Evolutionary conservation across 2,113 vertebrate species (phyloP).

Genomic region (Ctenodactylus gundi): DNA sequence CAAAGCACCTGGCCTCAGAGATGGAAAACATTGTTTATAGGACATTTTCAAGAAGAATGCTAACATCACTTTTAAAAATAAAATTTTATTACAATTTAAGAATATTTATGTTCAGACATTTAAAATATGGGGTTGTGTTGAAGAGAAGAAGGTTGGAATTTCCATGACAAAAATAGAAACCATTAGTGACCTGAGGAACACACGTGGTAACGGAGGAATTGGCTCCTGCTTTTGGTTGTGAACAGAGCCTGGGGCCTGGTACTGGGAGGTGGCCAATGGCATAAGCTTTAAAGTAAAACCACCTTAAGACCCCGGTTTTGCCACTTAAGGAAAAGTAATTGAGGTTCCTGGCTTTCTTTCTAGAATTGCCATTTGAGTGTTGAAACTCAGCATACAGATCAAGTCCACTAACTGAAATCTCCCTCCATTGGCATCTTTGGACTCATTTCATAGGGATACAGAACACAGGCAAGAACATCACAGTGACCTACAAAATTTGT

Average conservation of each 20-base stretch:
- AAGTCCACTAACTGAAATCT: not conserved
- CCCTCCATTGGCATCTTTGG: not conserved
- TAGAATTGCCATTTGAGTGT: not conserved
- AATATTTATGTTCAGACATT: not conserved
- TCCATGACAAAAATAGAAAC: not conserved
- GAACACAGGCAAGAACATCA: not conserved
- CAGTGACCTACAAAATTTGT: not conserved
- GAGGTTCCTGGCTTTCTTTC: not conserved
- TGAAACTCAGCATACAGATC: not conserved
- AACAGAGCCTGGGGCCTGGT: not conserved
- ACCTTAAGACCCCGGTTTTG: not conserved
- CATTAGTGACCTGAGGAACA: fast-evolving
- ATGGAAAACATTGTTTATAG: not conserved
- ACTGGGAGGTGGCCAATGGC: not conserved
- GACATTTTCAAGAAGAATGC: not conserved
- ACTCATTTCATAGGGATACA: not conserved
- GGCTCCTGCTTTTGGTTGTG: not conserved
- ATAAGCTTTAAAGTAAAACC: not conserved
- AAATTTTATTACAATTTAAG: not conserved
- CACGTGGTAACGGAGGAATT: fast-evolving
- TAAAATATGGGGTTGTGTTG: no score
- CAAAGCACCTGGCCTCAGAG: not conserved
- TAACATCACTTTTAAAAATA: not conserved
- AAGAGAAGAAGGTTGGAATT: not conserved
- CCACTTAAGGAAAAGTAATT: not conserved